Evolutionary conservation across 2,888 invertebrate species (phyloP).

Genomic region (Alviniconcha strummeri): DNA sequence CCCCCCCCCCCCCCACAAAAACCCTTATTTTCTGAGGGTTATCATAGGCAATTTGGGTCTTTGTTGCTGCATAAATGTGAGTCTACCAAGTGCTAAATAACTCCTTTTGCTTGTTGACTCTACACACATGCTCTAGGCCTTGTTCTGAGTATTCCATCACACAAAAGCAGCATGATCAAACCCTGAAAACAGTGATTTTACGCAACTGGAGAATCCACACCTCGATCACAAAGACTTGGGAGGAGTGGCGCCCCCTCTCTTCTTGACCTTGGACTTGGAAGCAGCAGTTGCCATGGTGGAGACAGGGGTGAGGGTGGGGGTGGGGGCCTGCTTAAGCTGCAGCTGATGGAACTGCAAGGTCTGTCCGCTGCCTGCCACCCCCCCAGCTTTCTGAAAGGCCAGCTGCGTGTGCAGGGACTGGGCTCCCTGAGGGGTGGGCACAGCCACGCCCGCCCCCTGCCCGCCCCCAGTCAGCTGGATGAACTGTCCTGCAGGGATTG

Average conservation of each 20-base stretch:
- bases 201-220: no score
- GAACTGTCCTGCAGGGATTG: slow-evolving; percentile 56
- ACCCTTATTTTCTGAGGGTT: no score
- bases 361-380: slow-evolving; percentile 37
- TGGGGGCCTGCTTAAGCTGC: slow-evolving; percentile 45
- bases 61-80: no score
- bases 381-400: slow-evolving; percentile 53
- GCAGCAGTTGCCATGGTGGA: slow-evolving; percentile 37
- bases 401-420: slow-evolving; percentile 49
- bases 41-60: no score
- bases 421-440: slow-evolving; percentile 41
- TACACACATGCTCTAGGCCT: no score
- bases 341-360: slow-evolving; percentile 56
- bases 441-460: slow-evolving; percentile 33
- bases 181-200: no score
- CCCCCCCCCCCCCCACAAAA: no score
- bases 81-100: no score
- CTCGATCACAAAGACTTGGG: slow-evolving; percentile 46
- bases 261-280: slow-evolving; percentile 62
- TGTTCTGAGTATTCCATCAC: no score
- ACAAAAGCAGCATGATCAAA: no score
- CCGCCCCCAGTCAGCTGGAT: slow-evolving; percentile 54
- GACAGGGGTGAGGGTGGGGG: slow-evolving; percentile 42
- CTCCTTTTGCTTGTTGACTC: no score
- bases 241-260: slow-evolving; percentile 63